These are phyloP conservation scores for Poecile montanus DNA, from an alignment of 2,797 vertebrate species.

Conservation along the genomic window DNA sequence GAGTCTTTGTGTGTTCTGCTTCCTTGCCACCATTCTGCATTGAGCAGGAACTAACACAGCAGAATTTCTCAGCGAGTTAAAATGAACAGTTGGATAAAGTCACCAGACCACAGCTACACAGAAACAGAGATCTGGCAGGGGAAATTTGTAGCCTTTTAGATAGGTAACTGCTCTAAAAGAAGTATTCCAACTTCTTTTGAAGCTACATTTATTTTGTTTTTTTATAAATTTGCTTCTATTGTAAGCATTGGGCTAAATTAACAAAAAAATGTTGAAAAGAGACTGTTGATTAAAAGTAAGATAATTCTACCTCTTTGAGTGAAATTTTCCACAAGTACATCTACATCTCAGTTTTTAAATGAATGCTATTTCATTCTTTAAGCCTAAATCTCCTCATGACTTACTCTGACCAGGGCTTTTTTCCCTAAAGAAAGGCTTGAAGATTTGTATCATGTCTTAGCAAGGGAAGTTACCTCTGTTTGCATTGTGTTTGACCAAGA, in stretches of 20 bases:
- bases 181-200: not conserved
- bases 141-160: not conserved
- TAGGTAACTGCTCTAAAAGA: not conserved
- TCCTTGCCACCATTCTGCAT: not conserved
- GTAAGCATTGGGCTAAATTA: not conserved
- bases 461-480: slow-evolving; percentile 15
- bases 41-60: not conserved
- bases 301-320: not conserved
- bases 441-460: not conserved
- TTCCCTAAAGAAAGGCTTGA: not conserved
- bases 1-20: not conserved
- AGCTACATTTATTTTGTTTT: not conserved
- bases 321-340: not conserved
- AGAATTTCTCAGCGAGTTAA: not conserved
- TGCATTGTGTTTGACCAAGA: not conserved
- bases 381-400: accelerated
- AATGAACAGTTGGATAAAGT: not conserved
- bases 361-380: not conserved
- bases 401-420: not conserved
- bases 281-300: not conserved
- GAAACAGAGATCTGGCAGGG: not conserved
- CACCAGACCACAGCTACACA: not conserved
- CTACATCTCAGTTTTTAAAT: not conserved
- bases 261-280: not conserved
- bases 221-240: not conserved